These are phyloP conservation scores for Tromatobia lineatoria DNA, from an alignment of 2,888 invertebrate genomes.

Conservation along the genomic window DNA sequence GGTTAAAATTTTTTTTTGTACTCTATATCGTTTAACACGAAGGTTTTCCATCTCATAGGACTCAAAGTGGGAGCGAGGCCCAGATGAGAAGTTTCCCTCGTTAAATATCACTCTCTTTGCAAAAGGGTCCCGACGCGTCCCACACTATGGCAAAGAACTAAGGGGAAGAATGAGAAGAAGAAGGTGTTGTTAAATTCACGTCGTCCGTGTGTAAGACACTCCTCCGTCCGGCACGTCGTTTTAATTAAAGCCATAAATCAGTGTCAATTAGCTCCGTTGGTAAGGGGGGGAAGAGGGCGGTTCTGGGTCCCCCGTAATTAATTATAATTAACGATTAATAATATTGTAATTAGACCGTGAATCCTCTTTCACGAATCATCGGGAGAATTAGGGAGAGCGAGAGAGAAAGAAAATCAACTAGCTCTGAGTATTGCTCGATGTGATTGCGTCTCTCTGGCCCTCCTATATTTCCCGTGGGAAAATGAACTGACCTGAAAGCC, in stretches of 20 bases:
- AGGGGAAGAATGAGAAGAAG: constrained; percentile 54
- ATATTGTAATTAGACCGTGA: constrained; percentile 75
- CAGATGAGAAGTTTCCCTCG: constrained; percentile 43
- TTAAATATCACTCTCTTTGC: constrained; percentile 42
- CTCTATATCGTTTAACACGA: constrained; percentile 3
- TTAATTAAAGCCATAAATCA: constrained; percentile 85
- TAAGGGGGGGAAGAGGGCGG: constrained; percentile 48
- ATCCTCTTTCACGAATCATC: constrained; percentile 66
- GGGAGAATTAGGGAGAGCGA: constrained; percentile 24
- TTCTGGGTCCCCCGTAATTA: constrained; percentile 74
- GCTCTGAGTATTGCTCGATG: constrained; percentile 28
- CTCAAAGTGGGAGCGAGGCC: not conserved
- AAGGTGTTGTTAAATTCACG: constrained; percentile 81
- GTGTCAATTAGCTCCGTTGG: constrained; percentile 82
- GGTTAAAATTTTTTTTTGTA: constrained; percentile 19
- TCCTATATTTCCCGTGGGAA: constrained; percentile 62
- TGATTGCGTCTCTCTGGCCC: constrained; percentile 43
- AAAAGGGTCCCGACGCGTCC: constrained; percentile 13
- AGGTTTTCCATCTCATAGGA: constrained; percentile 11
- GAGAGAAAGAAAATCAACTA: not conserved
- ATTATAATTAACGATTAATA: constrained; percentile 85
- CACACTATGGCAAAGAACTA: constrained; percentile 32
- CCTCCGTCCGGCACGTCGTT: constrained; percentile 77
- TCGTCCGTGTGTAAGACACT: constrained; percentile 78
- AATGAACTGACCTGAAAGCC: constrained; percentile 55